Percentiles rank a stretch among this genome's conserved stretches.
phyloP scores from a whole-genome alignment of 2,888 invertebrate genomes.

The Hybos culiciformis region DNA sequence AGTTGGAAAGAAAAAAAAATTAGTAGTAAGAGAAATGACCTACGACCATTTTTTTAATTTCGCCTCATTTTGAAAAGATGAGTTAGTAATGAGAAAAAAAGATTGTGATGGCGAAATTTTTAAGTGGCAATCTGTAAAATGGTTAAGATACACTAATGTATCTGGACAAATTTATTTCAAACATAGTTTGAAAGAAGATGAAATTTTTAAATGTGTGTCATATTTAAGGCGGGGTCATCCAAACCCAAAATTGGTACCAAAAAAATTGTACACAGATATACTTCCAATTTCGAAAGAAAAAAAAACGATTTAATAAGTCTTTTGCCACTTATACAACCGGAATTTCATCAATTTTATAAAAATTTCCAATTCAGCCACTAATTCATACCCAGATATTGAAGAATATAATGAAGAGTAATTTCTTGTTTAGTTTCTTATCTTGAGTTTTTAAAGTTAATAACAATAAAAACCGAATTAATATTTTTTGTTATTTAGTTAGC shows the following conservation, averaged over 20 bases:
- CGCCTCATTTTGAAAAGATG: not conserved
- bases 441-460: too few species aligned
- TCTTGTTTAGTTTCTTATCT: too few species aligned
- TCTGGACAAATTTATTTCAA: slow-evolving; percentile 2
- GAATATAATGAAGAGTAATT: not conserved
- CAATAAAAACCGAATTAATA: too few species aligned
- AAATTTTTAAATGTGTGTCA: not conserved
- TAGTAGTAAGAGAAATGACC: slow-evolving; percentile 1
- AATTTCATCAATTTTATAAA: not conserved
- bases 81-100: slow-evolving; percentile 2
- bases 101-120: not conserved
- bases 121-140: not conserved
- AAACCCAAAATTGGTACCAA: not conserved
- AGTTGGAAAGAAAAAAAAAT: slow-evolving; percentile 1
- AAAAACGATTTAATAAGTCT: slow-evolving; percentile 1
- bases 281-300: not conserved
- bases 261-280: slow-evolving; percentile 3
- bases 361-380: not conserved
- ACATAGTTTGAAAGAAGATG: not conserved
- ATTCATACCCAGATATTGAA: not conserved
- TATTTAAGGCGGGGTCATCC: not conserved
- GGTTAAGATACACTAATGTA: not conserved
- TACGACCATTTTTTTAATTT: slow-evolving; percentile 1
- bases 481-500: too few species aligned
- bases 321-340: not conserved